Evolutionary conservation across 2,113 vertebrate genomes (phyloP), one percentile per base, ranked within the genome.

Genomic region (Sarotherodon lohbergeri): DNA sequence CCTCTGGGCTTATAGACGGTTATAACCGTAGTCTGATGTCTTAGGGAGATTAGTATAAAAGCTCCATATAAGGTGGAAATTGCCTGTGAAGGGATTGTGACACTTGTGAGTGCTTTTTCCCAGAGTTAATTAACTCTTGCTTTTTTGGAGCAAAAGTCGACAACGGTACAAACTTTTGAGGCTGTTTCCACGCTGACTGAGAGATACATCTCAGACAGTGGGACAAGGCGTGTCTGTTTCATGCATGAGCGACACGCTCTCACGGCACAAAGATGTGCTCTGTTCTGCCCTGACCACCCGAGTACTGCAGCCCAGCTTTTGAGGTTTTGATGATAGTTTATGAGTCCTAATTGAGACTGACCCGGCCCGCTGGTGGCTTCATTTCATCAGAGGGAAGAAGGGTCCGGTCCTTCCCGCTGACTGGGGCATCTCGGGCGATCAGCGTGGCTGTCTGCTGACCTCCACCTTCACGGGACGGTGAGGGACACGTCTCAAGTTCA

Each of bases 401-500:
- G 90, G 89, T 85, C 82, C 9, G 12, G 84, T 85, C 85, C 88
- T 88, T 88, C 84, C 88, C 39, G 76, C 88, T 82, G 89, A 89
- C 81, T 86, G 90, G 91, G 90, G 88, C 80, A 90, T 91, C 91
- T 73, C 13, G 32, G 85, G 88, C 55, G 87, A 94, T 93, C 93
- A 82, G 89, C 71, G 13, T 82, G 94, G 90, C 91, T 89, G 93
- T 92, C 90, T 90, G 93, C 90, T 96, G 96, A 97, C 96, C 96
- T 96, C 93, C 93, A 91, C 91, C 93, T 94, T 94, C 89, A 80
- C 88, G 80, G 94, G 96, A 97, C 95, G 92, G 94, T 96, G 95
- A 95, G 93, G 94, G 96, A 95, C 96, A 95, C 92, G 90, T 96
- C 96, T 97, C 96, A 96, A 96, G 96, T 97, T 96, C 96, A 96